Percentiles rank a stretch among this genome's conserved stretches.
Evolutionary conservation across 2,888 invertebrate species (phyloP).

Genomic region (Chrysodeixis includens): DNA sequence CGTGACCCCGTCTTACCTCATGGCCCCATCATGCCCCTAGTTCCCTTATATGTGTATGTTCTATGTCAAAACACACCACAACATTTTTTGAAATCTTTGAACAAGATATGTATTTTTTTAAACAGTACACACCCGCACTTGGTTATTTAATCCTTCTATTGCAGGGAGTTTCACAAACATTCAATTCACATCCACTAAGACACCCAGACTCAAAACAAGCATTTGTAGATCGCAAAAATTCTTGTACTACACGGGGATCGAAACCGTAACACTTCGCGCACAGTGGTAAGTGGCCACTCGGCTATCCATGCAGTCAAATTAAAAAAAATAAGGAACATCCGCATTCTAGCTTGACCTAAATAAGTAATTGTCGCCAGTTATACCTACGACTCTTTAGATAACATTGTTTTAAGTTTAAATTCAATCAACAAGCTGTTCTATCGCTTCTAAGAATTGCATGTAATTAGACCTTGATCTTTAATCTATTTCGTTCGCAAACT

Average conservation of each 20-base stretch:
- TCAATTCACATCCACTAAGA: no score
- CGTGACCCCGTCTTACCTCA: no score
- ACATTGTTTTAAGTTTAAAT: neutral
- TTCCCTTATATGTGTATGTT: conserved; percentile 31
- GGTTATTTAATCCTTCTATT: no score
- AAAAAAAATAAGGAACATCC: conserved; percentile 23
- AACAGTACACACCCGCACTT: no score
- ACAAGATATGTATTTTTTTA: conserved; percentile 52
- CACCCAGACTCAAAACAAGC: no score
- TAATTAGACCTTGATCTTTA: conserved; percentile 21
- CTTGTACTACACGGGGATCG: no score
- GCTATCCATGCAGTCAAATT: no score
- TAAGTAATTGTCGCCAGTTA: neutral
- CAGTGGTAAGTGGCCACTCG: no score
- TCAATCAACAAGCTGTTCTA: neutral
- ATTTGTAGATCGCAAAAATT: no score
- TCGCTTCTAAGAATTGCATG: conserved; percentile 21
- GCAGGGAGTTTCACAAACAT: no score
- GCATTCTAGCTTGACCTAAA: conserved; percentile 28
- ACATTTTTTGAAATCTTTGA: conserved; percentile 67
- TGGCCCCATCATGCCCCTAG: no score
- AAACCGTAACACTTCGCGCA: no score
- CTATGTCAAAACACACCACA: conserved; percentile 52
- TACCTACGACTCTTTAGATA: neutral
- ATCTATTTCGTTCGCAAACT: conserved; percentile 22